Base-by-base conservation (phyloP, 1,140 invertebrate species). In the Hydropsyche tenuis region DNA sequence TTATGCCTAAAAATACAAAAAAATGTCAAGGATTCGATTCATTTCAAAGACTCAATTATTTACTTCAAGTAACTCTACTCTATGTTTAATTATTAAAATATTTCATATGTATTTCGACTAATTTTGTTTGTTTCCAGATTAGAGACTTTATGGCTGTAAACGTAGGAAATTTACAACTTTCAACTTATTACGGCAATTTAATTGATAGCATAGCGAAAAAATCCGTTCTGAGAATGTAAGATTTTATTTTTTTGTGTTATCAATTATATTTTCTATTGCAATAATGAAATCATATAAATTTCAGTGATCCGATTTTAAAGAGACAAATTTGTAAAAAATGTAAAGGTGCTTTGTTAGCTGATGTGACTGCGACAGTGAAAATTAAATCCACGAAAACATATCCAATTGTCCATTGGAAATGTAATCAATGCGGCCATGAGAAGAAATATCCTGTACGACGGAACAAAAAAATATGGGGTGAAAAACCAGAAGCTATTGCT, bases 201-300 rank as follows among this genome's bases (percentile, higher is more conserved):
- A 79, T 85, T 30, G 74, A 86, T 18, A 85, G 81, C 79, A 79
- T 88, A 60, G 85, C 86, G 3, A 88, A 87, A 78, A 88, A 87
- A 77, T 83, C 83, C 77, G 87, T 88, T 14, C 79, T 86, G 65
- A 84, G 86, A 84, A 83, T 88, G 86, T 87, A 81, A 84, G 84
- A 84, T 46, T 73, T 73, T 68, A 22, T 75, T 68, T 65, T 66
- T n/a, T n/a, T n/a, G n/a, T n/a, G n/a, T n/a, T n/a, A n/a, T n/a
- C n/a, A n/a, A n/a, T n/a, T n/a, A n/a, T n/a, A n/a, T n/a, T n/a
- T n/a, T n/a, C n/a, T n/a, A n/a, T n/a, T n/a, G n/a, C n/a, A n/a
- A n/a, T n/a, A n/a, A n/a, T n/a, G n/a, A n/a, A 65, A 71, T 72
- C 48, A 66, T 73, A 69, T 65, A 74, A 18, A 64, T 77, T 72